Base-by-base conservation (phyloP, 2,888 invertebrate genomes). In the Acanthoscelides obtectus region DNA sequence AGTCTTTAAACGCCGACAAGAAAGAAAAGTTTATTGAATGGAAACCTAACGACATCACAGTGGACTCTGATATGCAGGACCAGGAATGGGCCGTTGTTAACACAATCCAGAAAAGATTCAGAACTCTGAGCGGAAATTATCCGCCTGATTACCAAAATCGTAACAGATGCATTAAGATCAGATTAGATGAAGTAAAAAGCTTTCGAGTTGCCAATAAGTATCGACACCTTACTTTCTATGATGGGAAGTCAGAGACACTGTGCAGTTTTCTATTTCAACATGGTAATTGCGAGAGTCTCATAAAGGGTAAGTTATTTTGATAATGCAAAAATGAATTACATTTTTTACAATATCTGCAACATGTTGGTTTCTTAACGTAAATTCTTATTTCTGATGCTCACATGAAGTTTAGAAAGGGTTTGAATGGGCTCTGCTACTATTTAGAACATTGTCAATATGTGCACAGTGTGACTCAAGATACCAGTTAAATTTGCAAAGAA, bases 51-150 rank as follows among this genome's bases (percentile, higher is more conserved):
- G 94, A 94, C 82, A 87, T 93, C 75, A 93, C 92, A 67, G 90
- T 94, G 19, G 93, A 94, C 77, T 90, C 91, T 0, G 93, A 93
- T 77, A 90, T 90, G 0, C 93, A 93, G 80, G 93, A 93, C 81
- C 93, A 93, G 80, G 94, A 94, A 81, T 95, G 95, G 95, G 93
- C 94, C 0, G 88, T 95, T 72, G 94, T 95, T 20, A 93, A 94
- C 80, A 92, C 93, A 66, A 91, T 90, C 78, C 91, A 90, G 71
- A 89, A 90, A 71, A 87, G 91, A 70, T 88, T 89, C 70, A 87
- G 90, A 70, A 90, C 91, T 0, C 82, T 89, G 3, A 90, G 90
- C 78, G 89, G 89, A 19, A 89, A 86, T 79, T 82, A 84, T 83
- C 77, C 85, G 77, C 73, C 86, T 73, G 75, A 87, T 70, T 84